Evolutionary conservation across 30 jellyfish, hydroid and myxozoan species (phyloP).

Genomic region (Morbakka virulenta): DNA sequence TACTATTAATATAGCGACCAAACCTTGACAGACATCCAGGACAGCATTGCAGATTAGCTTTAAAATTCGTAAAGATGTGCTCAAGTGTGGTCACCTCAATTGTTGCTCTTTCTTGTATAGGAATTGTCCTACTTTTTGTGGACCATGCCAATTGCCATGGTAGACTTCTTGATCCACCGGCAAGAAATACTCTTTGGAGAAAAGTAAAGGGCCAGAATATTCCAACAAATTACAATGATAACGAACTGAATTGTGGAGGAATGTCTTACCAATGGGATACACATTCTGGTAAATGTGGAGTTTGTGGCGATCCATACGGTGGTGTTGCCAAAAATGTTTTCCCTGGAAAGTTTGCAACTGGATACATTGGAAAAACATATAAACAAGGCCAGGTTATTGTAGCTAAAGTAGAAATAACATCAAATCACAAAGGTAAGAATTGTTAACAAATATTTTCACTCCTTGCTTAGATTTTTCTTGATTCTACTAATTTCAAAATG

Average conservation of each 20-base stretch:
- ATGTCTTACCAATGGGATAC: constrained; percentile 23
- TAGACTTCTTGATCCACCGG: constrained; percentile 42
- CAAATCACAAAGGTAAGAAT: constrained; percentile 49
- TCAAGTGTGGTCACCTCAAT: no score
- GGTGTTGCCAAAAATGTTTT: not conserved
- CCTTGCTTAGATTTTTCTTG: no score
- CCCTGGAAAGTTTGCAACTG: constrained; percentile 50
- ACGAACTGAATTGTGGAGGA: constrained; percentile 65
- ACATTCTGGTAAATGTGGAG: constrained; percentile 54
- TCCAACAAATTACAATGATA: constrained; percentile 47
- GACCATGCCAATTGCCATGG: constrained; percentile 44
- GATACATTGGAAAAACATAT: constrained; percentile 27
- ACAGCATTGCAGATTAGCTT: no score
- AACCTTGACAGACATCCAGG: no score
- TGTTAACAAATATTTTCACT: no score
- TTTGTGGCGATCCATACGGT: constrained; percentile 59
- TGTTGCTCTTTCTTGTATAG: no score
- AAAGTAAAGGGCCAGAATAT: not conserved
- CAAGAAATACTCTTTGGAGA: constrained; percentile 63
- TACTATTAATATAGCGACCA: no score
- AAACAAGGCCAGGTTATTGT: constrained; percentile 30
- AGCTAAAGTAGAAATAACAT: constrained; percentile 31
- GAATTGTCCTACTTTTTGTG: no score
- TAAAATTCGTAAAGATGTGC: no score
- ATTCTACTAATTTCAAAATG: no score